Evolutionary conservation across 1,140 invertebrate species (phyloP), one percentile per base, ranked within the genome.

Genomic region (Hylaeus volcanicus): DNA sequence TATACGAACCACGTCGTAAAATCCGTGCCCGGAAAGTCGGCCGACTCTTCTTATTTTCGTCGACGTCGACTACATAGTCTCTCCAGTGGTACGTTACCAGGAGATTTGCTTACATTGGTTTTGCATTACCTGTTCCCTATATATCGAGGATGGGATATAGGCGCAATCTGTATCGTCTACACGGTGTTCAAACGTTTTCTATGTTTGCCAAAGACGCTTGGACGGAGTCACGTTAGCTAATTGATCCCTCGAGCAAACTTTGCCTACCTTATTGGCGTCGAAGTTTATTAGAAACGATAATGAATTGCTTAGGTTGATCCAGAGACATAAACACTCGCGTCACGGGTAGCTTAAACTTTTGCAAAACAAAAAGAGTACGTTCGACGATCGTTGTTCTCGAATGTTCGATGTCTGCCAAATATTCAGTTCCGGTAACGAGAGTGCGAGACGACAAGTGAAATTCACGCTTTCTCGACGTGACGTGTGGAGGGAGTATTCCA

Each of bases 71-170:
- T 14, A 56, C 14, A 69, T 56, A 45, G 58, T 45, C 48, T 37
- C 51, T n/a, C 14, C 51, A 5, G 12, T 41, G 51, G 8, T 55
- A 48, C 8, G 48, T 14, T 64, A 48, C 3, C 77, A 39, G 51
- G 60, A 73, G 69, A 79, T 79, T 79, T 79, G 60, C 70, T 79
- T 79, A 79, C 77, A 74, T 79, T 79, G 77, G 61, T 79, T 79
- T 79, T 65, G 77, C 77, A 74, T 79, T 79, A 79, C 60, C 77
- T n/a, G 41, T 12, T 48, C 65, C 48, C n/a, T 64, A 55, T 72
- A 64, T 11, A 55, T n/a, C 74, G 12, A 71, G 51, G 56, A 4
- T 26, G 6, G 55, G 15, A 77, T 71, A 53, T 61, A 48, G 45
- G 26, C 8, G 37, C 4, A 1, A 77, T 71, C 75, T 51, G 11